Percentiles rank a stretch among this genome's conserved stretches.
These are phyloP conservation scores for Rhynchomys soricoides DNA, from an alignment of 2,113 vertebrate species.

Conservation along the genomic window DNA sequence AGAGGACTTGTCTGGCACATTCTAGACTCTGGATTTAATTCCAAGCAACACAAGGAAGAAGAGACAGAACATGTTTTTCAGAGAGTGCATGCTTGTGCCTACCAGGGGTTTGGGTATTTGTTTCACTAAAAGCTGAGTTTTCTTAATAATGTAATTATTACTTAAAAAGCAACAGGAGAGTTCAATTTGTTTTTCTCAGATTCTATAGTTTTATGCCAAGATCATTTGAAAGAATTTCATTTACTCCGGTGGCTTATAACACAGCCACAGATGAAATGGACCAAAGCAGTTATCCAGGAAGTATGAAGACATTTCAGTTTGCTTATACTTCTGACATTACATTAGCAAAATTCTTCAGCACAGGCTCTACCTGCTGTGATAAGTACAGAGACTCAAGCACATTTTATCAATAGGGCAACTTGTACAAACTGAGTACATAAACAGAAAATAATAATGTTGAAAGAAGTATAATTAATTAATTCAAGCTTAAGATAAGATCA, in stretches of 20 bases:
- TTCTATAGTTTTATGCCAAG: slow-evolving; percentile 69
- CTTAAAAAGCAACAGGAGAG: slow-evolving; percentile 44
- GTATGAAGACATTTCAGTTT: slow-evolving; percentile 84
- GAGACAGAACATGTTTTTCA: neutral
- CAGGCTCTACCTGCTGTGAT: slow-evolving; percentile 78
- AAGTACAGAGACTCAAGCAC: slow-evolving; percentile 67
- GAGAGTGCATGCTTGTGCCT: neutral
- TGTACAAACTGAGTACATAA: slow-evolving; percentile 79
- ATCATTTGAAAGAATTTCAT: slow-evolving; percentile 82
- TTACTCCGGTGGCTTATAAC: slow-evolving; percentile 84
- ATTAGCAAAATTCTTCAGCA: slow-evolving; percentile 79
- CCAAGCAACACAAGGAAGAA: neutral
- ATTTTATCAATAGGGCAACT: slow-evolving; percentile 82
- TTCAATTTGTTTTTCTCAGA: slow-evolving; percentile 82
- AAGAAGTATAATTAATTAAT: slow-evolving; percentile 89
- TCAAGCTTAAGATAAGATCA: slow-evolving; percentile 87
- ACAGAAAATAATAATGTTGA: slow-evolving; percentile 87
- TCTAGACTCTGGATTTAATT: neutral
- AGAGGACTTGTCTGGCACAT: neutral
- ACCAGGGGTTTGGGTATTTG: neutral
- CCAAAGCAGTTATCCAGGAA: slow-evolving; percentile 66
- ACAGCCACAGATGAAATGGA: slow-evolving; percentile 77
- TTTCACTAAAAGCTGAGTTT: neutral
- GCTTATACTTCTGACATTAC: slow-evolving; percentile 83
- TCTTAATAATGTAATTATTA: slow-evolving; percentile 75